Evolutionary conservation across 2,113 vertebrate species (phyloP).

Genomic region (Sclerurus mexicanus): DNA sequence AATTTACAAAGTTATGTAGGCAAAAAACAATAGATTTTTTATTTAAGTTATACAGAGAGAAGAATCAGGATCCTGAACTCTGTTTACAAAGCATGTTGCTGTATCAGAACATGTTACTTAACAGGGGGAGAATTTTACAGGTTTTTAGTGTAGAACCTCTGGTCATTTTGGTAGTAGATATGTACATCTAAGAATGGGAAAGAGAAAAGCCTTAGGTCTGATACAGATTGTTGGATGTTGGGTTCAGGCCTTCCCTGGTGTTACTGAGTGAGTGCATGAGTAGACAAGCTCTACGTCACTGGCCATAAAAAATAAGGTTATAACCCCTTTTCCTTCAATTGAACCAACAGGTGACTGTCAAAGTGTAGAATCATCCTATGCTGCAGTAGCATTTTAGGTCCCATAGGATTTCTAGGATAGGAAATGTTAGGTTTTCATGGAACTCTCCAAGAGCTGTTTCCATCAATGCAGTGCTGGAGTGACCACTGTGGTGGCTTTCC

Average conservation of each 20-base stretch:
- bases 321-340: not conserved
- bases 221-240: not conserved
- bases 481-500: not conserved
- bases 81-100: not conserved
- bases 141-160: not conserved
- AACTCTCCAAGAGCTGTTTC: not conserved
- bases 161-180: not conserved
- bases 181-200: not conserved
- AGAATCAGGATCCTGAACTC: not conserved
- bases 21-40: not conserved
- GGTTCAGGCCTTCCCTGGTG: not conserved
- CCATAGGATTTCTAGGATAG: not conserved
- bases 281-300: not conserved
- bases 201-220: not conserved
- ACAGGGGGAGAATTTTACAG: not conserved
- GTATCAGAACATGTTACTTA: not conserved
- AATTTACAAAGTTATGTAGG: not conserved
- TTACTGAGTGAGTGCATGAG: not conserved
- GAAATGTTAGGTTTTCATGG: not conserved
- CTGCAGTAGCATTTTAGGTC: not conserved
- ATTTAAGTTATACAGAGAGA: not conserved
- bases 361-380: not conserved
- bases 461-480: fast-evolving
- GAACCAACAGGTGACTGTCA: not conserved
- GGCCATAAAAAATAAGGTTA: not conserved